These are phyloP conservation scores for Hyphantria cunea DNA, from an alignment of 1,140 invertebrate species.

Conservation along the genomic window DNA sequence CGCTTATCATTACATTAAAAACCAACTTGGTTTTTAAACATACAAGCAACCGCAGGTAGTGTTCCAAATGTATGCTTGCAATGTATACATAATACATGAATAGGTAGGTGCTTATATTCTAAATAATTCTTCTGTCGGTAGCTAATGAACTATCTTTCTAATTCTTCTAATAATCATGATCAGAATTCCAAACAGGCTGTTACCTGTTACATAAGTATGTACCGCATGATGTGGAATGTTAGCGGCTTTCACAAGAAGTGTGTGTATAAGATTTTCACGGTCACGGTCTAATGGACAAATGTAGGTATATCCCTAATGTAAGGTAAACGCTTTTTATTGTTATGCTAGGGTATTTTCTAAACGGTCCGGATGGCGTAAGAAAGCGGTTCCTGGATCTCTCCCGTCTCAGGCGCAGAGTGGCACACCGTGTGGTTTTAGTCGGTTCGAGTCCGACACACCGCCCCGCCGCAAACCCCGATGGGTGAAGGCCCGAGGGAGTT, in stretches of 20 bases:
- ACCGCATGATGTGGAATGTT: constrained; percentile 12
- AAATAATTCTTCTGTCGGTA: constrained; percentile 1
- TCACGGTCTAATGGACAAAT: background rate
- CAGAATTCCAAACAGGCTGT: constrained; percentile 21
- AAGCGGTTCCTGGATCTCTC: no score
- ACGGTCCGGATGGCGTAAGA: no score
- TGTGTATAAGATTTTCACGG: constrained; percentile 11
- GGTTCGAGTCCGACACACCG: no score
- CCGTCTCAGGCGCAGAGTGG: no score
- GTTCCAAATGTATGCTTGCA: background rate
- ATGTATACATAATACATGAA: constrained; percentile 4
- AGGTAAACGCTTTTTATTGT: constrained; percentile 7
- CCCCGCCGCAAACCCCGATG: no score
- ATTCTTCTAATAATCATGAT: constrained; percentile 20
- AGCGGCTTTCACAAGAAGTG: constrained; percentile 12
- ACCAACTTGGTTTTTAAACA: no score
- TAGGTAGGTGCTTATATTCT: no score
- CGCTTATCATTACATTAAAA: no score
- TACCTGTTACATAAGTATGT: constrained; percentile 17
- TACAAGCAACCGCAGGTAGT: no score
- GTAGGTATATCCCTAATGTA: background rate
- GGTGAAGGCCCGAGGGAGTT: no score
- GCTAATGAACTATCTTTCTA: constrained; percentile 23
- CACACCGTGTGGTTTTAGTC: no score
- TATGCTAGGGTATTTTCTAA: background rate